Base-by-base conservation (phyloP, 2,888 invertebrate genomes). In the Marasmarcha lunaedactyla region DNA sequence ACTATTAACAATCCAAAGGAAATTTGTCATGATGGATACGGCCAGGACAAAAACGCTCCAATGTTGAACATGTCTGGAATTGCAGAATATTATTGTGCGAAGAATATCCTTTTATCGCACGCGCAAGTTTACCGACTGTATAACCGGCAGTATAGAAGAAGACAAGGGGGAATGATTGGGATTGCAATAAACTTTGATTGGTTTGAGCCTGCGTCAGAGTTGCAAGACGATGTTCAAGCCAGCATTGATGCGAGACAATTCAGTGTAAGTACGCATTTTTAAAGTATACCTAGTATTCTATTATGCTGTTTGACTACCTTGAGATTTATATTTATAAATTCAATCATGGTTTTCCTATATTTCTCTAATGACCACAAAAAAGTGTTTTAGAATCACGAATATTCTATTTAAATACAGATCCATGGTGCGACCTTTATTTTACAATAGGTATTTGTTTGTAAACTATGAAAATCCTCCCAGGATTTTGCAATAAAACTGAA, bases 1-100 rank as follows among this genome's bases (percentile, higher is more conserved):
- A 88, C 88, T 0, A 71, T 87, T 27, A 88, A 87, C 50, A 87
- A 88, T 38, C 87, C 87, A 0, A 72, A 65, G 38, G 63, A 73
- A 15, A 64, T 72, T 25, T 74, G 77, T 45, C 50, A 56, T 3
- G 61, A 57, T 36, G 78, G 76, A 0, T 84, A 79, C 27, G 71
- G 70, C 0, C 55, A 60, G 1, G 57, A 50, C 13, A 6, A n/a
- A 0, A 61, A 57, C 43, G 72, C 78, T 0, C 81, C 84, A 0
- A 58, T 62, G 42, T 6, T 77, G 2, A 74, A 79, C 6, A 55
- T 63, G 6, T 62, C 68, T 0, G 84, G 79, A 0, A 44, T 76
- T 5, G 84, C 65, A 0, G 74, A 81, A n/a, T 90, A 89, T 49
- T 42, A 77, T 1, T 87, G 86, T 40, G 66, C 71, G 1, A 87